Base-by-base conservation (phyloP, 2,113 vertebrate species). In the Raja brachyura region DNA sequence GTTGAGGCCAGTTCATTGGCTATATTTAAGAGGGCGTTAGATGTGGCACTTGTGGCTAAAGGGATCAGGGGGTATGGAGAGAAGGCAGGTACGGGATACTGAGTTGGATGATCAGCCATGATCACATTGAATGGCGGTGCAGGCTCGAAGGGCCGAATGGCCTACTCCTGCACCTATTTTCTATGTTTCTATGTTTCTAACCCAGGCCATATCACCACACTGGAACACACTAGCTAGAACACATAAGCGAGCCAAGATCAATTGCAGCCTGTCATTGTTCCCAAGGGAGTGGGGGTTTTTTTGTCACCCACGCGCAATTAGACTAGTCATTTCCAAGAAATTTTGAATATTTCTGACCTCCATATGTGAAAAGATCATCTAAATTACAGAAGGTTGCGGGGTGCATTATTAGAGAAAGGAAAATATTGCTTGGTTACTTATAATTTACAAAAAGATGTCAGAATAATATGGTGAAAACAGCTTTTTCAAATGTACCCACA, bases 261-360 rank as follows among this genome's bases (percentile, higher is more conserved):
- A 92, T 22, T 92, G 39, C 90, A 73, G 68, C 48, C 68, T 70
- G 66, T 54, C 90, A 73, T 54, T 3, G 68, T 92, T 92, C 90
- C 90, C 22, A 54, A 28, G 90, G 90, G 90, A 92, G 33, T 22
- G 70, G 70, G 39, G 0, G 63, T 33, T 70, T 74, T 92, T 28
- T 92, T 74, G n/a, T 92, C 90, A 92, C 68, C 90, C 73, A 74
- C 33, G 6, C 73, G 68, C 68, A 92, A 92, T 92, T 92, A 92
- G 20, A 92, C 68, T 92, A 33, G 68, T 92, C 73, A 92, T 92
- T 92, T 92, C 90, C 70, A 63, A 22, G 25, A 33, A 92, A 73
- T 54, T 48, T 92, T 66, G 68, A 66, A 92, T 74, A 73, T 70
- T 92, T 85, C 73, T 92, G 90, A 92, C 90, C 66, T 74, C n/a